These are phyloP conservation scores for Percopsis omiscomaycus DNA, from an alignment of 2,797 vertebrate species.

Conservation along the genomic window DNA sequence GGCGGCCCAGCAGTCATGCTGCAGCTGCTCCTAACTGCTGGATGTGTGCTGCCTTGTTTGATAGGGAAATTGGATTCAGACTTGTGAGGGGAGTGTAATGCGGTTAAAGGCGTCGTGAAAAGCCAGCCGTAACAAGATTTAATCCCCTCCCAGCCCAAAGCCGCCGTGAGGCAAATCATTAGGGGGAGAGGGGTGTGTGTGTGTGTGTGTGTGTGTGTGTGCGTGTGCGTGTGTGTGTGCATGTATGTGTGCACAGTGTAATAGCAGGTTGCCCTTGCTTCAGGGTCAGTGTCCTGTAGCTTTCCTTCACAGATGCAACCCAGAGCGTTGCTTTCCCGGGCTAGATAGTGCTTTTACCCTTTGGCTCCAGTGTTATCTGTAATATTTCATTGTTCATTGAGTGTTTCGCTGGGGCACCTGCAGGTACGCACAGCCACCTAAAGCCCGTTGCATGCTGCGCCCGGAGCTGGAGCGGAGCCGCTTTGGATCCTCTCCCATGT, in stretches of 20 bases:
- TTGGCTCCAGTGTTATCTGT: no score
- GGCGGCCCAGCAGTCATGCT: slow-evolving; percentile 37
- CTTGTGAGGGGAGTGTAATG: slow-evolving; percentile 68
- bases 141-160: slow-evolving; percentile 57
- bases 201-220: slow-evolving; percentile 14
- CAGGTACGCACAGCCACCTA: no score
- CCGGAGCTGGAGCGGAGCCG: no score
- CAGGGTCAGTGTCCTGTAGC: background rate
- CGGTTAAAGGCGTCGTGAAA: slow-evolving; percentile 74
- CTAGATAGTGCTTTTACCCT: no score
- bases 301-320: background rate
- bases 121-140: slow-evolving; percentile 74
- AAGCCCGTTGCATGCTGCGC: no score
- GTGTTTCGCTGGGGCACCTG: no score
- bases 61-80: slow-evolving; percentile 74
- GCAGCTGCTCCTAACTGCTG: slow-evolving; percentile 12
- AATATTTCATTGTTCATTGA: no score
- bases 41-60: slow-evolving; percentile 53
- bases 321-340: no score
- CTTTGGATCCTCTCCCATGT: no score
- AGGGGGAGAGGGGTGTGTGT: slow-evolving; percentile 35
- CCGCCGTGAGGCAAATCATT: slow-evolving; percentile 70
- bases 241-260: background rate
- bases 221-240: slow-evolving; percentile 7
- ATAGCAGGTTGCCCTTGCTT: background rate